Conservation (phyloP, 1,140 invertebrate species). For the Neelides sp. region DNA sequence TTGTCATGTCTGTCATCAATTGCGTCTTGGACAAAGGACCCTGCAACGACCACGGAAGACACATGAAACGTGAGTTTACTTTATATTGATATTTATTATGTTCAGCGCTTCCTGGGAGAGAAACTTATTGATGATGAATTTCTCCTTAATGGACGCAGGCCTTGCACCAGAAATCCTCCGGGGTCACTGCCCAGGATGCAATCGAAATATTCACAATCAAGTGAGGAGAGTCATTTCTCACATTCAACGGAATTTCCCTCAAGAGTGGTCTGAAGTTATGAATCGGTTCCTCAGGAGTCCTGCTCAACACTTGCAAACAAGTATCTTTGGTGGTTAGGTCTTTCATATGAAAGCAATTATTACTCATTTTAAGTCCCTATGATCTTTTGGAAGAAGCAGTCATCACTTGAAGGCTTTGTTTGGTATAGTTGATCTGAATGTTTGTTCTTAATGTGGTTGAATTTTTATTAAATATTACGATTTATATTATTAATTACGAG, state of each 20-base stretch:
- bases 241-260: constrained; percentile 30
- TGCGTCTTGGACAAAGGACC: constrained; percentile 31
- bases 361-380: too few species aligned
- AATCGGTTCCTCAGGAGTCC: constrained; percentile 22
- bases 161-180: constrained; percentile 30
- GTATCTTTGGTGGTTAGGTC: too few species aligned
- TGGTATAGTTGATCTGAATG: too few species aligned
- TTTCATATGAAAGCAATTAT: too few species aligned
- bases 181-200: constrained; percentile 30
- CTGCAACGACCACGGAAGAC: constrained; percentile 26
- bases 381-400: too few species aligned
- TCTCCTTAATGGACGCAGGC: constrained; percentile 15
- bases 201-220: constrained; percentile 21
- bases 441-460: too few species aligned
- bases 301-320: constrained; percentile 18
- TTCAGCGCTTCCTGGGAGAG: neutral
- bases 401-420: too few species aligned
- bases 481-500: too few species aligned
- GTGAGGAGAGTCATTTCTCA: constrained; percentile 30
- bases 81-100: neutral
- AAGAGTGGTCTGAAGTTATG: constrained; percentile 30
- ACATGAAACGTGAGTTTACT: constrained; percentile 27
- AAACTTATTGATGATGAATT: neutral
- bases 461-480: too few species aligned
- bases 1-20: constrained; percentile 30